These are phyloP conservation scores for Nebria ingens DNA, from an alignment of 1,140 invertebrate genomes.

Conservation along the genomic window DNA sequence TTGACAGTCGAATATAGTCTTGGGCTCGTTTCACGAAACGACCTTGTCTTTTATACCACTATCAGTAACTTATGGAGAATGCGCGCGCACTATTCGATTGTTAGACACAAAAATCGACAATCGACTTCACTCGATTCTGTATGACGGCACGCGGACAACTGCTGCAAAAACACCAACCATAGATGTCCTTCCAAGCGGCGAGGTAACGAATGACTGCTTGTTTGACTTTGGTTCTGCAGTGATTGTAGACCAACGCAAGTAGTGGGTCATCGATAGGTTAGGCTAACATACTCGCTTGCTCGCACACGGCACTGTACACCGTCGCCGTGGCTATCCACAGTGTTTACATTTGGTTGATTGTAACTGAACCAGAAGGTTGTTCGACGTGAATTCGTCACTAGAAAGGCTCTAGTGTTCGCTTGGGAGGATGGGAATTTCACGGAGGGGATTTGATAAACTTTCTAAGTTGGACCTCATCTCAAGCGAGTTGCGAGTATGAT, in stretches of 20 bases:
- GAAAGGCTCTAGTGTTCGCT: neutral
- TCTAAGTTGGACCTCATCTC: conserved; percentile 5
- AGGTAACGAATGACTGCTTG: conserved; percentile 7
- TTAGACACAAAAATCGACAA: neutral
- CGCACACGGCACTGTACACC: neutral
- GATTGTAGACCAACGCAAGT: conserved; percentile 6
- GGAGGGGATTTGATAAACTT: neutral
- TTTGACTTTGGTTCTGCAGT: conserved; percentile 5
- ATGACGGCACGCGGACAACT: neutral
- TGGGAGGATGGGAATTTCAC: neutral
- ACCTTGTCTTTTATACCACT: too few relatives aligned
- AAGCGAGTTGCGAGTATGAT: neutral
- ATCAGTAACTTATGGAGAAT: too few relatives aligned
- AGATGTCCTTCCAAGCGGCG: neutral
- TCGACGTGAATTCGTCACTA: neutral
- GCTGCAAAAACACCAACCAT: neutral
- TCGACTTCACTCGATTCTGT: neutral
- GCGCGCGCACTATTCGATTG: neutral
- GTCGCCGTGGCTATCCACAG: neutral
- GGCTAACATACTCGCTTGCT: neutral
- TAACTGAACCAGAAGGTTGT: neutral
- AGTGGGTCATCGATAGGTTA: conserved; percentile 6
- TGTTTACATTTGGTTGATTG: neutral
- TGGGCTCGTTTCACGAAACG: too few relatives aligned
- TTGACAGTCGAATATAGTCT: too few relatives aligned